A percentile compares a stretch with the other conserved stretches of the same genome.
Conservation (phyloP, 1,140 invertebrate genomes). For the Microvelia longipes region DNA sequence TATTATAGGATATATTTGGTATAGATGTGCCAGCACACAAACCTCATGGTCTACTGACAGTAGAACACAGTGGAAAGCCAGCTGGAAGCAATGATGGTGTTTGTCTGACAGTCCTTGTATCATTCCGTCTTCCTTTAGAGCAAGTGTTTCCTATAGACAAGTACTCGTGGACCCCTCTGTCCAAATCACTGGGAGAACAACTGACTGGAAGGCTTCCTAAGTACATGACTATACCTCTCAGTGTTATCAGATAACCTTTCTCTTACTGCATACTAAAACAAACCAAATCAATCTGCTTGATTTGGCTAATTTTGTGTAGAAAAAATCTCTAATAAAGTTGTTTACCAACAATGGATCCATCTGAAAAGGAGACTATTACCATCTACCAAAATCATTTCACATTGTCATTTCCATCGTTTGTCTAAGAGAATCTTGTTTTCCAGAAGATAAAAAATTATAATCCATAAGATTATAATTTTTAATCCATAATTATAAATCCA, state of each 20-base stretch:
- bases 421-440: too few species aligned
- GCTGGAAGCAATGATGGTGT: conserved; percentile 48
- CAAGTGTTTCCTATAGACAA: conserved; percentile 71
- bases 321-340: too few species aligned
- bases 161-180: conserved; percentile 72
- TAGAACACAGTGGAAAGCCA: conserved; percentile 39
- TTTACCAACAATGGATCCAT: too few species aligned
- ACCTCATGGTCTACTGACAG: conserved; percentile 60
- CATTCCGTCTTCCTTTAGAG: conserved; percentile 66
- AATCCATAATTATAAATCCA: too few species aligned
- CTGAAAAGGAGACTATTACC: too few species aligned
- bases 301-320: too few species aligned
- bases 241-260: conserved; percentile 54
- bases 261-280: too few species aligned
- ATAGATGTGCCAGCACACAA: conserved; percentile 67
- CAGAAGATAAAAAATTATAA: too few species aligned
- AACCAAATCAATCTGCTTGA: too few species aligned
- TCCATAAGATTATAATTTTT: too few species aligned
- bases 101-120: conserved; percentile 69
- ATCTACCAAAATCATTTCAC: conserved; percentile 3
- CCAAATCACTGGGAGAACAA: conserved; percentile 47
- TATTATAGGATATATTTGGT: conserved; percentile 62
- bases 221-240: conserved; percentile 59
- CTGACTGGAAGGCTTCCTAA: conserved; percentile 50
- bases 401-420: too few species aligned